Percentiles rank a stretch among this genome's conserved stretches.
Conservation (phyloP, 2,113 vertebrate genomes). For the Carassius gibelio region DNA sequence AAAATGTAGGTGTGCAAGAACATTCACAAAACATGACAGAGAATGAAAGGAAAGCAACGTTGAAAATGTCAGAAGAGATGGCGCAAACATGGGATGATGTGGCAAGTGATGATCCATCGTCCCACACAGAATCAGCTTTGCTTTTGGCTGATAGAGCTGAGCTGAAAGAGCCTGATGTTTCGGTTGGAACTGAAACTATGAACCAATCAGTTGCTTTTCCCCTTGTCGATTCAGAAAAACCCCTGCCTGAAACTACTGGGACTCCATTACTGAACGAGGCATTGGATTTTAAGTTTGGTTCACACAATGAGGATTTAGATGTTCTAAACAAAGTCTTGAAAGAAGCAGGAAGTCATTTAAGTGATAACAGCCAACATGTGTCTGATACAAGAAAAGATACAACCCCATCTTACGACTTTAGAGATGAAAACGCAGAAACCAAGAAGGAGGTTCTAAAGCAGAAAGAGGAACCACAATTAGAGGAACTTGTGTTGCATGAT, state of each 20-base stretch:
- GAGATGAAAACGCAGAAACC: neutral
- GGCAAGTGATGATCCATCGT: neutral
- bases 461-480: constrained; percentile 19
- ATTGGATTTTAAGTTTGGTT: neutral
- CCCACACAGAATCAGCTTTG: constrained; percentile 1
- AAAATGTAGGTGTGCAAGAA: neutral
- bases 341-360: neutral
- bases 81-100: constrained; percentile 5
- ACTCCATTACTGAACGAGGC: neutral
- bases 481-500: neutral
- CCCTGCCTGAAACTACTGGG: constrained; percentile 1
- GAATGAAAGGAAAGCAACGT: neutral
- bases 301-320: constrained; percentile 2
- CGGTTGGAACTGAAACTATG: constrained; percentile 16
- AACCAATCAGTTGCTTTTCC: neutral
- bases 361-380: neutral
- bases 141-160: neutral
- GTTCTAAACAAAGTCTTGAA: constrained; percentile 8
- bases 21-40: neutral
- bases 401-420: neutral
- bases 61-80: neutral
- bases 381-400: constrained; percentile 8
- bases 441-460: neutral
- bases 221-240: neutral
- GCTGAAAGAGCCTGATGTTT: neutral